A percentile compares a stretch with the other conserved stretches of the same genome.
These are phyloP conservation scores for Hypsibius dujardini DNA, from an alignment of 1,140 invertebrate genomes.

Conservation along the genomic window DNA sequence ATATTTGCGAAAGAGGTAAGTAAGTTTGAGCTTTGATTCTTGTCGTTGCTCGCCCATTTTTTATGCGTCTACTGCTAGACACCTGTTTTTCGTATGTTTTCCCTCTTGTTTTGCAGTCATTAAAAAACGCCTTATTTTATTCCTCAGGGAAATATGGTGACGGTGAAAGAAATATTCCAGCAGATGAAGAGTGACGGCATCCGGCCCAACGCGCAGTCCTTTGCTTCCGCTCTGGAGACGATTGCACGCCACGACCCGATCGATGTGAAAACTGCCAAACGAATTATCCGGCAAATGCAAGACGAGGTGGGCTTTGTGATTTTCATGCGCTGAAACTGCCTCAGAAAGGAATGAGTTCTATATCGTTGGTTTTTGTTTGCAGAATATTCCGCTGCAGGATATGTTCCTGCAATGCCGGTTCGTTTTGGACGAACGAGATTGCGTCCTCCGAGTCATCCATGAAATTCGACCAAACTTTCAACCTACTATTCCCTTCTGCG, in stretches of 20 bases:
- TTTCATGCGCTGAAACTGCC: background rate
- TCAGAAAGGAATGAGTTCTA: background rate
- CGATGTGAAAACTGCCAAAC: background rate
- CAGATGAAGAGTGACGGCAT: background rate
- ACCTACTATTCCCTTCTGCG: background rate
- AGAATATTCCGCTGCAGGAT: background rate
- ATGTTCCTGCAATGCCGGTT: slow-evolving; percentile 9
- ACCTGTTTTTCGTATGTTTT: background rate
- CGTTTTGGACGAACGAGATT: background rate
- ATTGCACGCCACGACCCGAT: background rate
- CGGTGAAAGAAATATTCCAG: slow-evolving; percentile 1
- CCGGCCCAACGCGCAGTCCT: background rate
- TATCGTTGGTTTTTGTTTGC: background rate
- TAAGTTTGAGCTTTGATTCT: background rate
- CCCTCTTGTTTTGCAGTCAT: background rate
- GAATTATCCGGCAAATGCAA: background rate
- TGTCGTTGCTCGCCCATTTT: no score
- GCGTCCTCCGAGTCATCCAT: background rate
- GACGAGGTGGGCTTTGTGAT: slow-evolving; percentile 5
- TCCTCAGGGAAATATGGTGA: background rate
- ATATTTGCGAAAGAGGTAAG: slow-evolving; percentile 12
- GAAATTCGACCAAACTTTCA: background rate
- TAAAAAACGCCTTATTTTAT: background rate
- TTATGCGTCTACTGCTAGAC: background rate
- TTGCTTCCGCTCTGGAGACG: slow-evolving; percentile 7